Evolutionary conservation across 2,888 invertebrate species (phyloP).

Genomic region (Lapara coniferarum): DNA sequence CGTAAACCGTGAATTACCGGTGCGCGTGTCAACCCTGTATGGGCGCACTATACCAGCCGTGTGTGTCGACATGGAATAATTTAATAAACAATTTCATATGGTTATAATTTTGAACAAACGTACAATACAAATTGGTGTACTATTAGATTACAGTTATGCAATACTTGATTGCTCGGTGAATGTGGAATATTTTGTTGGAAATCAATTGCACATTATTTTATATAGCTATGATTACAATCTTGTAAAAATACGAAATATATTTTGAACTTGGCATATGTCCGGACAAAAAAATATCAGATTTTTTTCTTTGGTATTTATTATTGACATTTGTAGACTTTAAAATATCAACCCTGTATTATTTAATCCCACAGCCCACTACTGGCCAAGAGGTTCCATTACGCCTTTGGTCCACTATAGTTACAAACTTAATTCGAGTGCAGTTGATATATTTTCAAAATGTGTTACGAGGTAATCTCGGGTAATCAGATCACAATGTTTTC

Average conservation of each 20-base stretch:
- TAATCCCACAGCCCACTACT: no score
- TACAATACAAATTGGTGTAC: conserved; percentile 4
- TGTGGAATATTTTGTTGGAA: background rate
- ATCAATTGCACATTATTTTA: background rate
- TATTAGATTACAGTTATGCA: background rate
- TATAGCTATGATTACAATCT: background rate
- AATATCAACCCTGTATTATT: no score
- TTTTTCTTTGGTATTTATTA: no score
- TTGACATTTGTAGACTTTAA: no score
- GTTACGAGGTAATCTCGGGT: no score
- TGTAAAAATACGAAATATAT: background rate
- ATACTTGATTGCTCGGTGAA: background rate
- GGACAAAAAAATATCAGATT: no score
- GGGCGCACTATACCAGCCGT: conserved; percentile 5
- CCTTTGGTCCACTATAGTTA: background rate
- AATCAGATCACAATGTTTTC: no score
- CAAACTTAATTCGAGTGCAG: background rate
- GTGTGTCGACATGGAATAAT: conserved; percentile 26
- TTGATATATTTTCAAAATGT: no score
- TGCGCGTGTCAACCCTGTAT: conserved; percentile 18
- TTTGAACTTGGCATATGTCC: no score
- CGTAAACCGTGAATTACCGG: conserved; percentile 23
- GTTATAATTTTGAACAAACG: conserved; percentile 27
- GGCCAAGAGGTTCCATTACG: no score
- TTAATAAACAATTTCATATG: conserved; percentile 29